phyloP scores from a whole-genome alignment of 2,113 vertebrate genomes.

The Clinocottus analis region DNA sequence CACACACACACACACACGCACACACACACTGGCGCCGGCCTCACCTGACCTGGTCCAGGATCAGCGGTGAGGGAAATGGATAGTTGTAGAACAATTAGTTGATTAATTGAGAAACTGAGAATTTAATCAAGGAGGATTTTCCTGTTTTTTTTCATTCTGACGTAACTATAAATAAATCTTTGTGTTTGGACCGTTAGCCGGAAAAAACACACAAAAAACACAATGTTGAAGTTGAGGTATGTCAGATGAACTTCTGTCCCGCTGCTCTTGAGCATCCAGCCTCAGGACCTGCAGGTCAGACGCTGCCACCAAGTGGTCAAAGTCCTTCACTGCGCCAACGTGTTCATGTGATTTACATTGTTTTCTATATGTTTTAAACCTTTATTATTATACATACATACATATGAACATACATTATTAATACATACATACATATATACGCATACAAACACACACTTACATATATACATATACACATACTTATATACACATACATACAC shows the following conservation, averaged over 20 bases:
- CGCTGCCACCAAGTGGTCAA: conserved; percentile 46
- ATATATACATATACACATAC: no score
- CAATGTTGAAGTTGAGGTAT: background rate
- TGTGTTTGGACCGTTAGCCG: background rate
- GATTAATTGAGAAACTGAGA: background rate
- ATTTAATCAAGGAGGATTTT: background rate
- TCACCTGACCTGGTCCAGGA: background rate
- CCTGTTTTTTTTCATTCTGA: background rate
- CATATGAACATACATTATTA: no score
- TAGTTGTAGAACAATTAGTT: background rate
- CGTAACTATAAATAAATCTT: background rate
- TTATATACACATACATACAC: no score
- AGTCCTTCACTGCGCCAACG: background rate
- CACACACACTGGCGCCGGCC: conserved; percentile 5
- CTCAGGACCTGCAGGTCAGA: background rate
- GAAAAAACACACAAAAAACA: background rate
- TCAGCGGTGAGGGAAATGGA: background rate
- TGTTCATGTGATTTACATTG: background rate
- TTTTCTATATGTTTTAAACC: background rate
- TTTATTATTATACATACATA: background rate
- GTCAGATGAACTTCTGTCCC: background rate
- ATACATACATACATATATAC: no score
- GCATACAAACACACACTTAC: no score
- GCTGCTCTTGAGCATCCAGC: background rate
- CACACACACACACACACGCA: conserved; percentile 4